Conservation (phyloP, 2,113 vertebrate genomes). For the Halcyon malimbica region DNA sequence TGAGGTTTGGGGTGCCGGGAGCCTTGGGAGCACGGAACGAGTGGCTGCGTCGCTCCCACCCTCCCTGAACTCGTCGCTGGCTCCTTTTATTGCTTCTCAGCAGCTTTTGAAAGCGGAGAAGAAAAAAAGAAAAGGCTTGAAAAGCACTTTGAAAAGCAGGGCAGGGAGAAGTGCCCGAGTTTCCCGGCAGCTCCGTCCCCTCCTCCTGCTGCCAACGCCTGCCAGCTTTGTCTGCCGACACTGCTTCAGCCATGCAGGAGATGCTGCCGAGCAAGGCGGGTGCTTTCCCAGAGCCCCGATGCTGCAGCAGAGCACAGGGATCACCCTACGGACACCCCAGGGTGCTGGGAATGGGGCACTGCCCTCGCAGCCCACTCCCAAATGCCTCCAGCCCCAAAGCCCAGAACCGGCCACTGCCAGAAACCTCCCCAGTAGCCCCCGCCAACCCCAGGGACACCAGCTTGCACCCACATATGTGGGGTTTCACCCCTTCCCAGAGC, state of each 20-base stretch:
- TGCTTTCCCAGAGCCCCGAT: not conserved
- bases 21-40: fast-evolving
- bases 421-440: not conserved
- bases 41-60: not conserved
- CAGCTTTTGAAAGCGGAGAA: slow-evolving; percentile 16
- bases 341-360: not conserved
- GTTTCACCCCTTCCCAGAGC: not conserved
- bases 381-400: not conserved
- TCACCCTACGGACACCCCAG: fast-evolving
- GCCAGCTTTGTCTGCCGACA: slow-evolving; percentile 13
- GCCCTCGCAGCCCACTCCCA: too few species aligned
- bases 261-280: not conserved
- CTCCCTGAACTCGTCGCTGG: not conserved
- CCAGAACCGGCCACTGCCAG: not conserved
- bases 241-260: not conserved
- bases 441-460: not conserved
- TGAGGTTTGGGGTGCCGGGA: not conserved
- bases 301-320: not conserved
- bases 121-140: slow-evolving; percentile 9
- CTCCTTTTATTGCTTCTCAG: not conserved
- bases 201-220: not conserved
- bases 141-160: not conserved
- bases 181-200: not conserved
- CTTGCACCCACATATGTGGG: fast-evolving
- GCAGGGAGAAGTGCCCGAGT: not conserved